Evolutionary conservation across 2,888 invertebrate species (phyloP).

Genomic region (Rotaria sp.): DNA sequence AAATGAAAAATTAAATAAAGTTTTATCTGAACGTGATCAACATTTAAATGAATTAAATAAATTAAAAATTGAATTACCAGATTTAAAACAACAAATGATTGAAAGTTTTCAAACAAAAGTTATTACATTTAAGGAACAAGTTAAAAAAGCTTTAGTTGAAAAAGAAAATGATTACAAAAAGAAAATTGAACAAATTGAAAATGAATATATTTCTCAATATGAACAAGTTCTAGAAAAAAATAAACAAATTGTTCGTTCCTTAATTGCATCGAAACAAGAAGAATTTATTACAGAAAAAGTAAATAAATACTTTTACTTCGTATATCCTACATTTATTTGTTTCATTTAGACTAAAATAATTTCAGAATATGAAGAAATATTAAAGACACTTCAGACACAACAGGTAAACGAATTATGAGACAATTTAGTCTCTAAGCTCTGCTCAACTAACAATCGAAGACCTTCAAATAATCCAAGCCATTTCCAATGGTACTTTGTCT

Average conservation of each 20-base stretch:
- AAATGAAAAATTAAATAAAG: background rate
- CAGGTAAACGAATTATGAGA: background rate
- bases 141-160: background rate
- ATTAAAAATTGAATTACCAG: background rate
- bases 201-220: constrained; percentile 5
- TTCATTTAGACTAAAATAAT: background rate
- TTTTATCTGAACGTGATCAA: background rate
- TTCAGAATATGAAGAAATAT: background rate
- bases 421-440: no score
- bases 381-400: background rate
- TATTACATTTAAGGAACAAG: background rate
- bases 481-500: no score
- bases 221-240: background rate
- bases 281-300: background rate
- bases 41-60: background rate
- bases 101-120: constrained; percentile 17
- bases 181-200: background rate
- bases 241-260: background rate
- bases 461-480: no score
- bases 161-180: constrained; percentile 19
- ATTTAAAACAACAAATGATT: constrained; percentile 25
- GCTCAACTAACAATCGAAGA: no score
- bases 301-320: background rate
- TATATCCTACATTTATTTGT: background rate
- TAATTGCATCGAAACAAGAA: background rate